phyloP scores from a whole-genome alignment of 2,797 vertebrate genomes.

The Girardinus metallicus region DNA sequence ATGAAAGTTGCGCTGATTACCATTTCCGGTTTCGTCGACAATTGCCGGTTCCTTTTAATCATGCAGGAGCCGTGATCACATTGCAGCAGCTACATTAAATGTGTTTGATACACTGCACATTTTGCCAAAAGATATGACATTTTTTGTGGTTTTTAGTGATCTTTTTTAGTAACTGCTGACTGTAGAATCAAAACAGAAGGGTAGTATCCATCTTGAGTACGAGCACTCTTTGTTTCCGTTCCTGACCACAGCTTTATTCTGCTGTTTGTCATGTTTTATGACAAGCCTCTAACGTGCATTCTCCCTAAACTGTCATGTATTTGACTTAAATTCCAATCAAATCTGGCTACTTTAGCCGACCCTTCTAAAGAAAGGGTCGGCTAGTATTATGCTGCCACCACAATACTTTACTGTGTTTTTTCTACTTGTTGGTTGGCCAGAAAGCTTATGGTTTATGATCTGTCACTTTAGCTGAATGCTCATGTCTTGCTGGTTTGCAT shows the following conservation, averaged over 20 bases:
- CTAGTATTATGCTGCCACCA: too few species aligned
- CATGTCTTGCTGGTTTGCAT: background rate
- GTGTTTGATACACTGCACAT: background rate
- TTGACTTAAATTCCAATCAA: background rate
- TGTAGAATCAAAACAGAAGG: background rate
- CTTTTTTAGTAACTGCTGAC: background rate
- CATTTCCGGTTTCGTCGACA: constrained; percentile 60
- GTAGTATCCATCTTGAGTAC: constrained; percentile 18
- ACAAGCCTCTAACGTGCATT: background rate
- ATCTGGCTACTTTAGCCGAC: background rate
- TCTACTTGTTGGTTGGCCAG: background rate
- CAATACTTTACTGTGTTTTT: background rate
- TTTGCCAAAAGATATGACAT: accelerated
- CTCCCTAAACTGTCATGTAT: background rate
- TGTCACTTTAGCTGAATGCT: background rate
- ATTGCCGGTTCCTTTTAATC: background rate
- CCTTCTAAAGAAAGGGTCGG: background rate
- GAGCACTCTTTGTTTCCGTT: constrained; percentile 42
- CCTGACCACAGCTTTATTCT: background rate
- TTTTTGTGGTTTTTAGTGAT: too few species aligned
- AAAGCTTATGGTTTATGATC: background rate
- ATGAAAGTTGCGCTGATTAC: accelerated
- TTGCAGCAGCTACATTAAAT: background rate
- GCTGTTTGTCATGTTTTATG: background rate
- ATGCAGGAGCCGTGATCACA: background rate